Conservation (phyloP, 2,888 invertebrate genomes). For the Eustalomyia histrio region DNA sequence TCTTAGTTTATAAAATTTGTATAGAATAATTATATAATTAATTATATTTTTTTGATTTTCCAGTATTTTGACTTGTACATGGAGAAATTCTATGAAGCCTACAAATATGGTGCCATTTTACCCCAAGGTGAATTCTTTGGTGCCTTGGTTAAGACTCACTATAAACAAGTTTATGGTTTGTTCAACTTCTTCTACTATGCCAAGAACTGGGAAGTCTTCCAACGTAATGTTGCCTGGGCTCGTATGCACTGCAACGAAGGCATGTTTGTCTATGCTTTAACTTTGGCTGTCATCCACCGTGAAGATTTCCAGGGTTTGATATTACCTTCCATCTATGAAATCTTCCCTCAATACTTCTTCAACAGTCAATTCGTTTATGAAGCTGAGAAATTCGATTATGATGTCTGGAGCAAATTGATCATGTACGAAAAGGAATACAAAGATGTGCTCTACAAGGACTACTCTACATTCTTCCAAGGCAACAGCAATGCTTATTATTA, state of each 20-base stretch:
- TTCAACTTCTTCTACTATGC: constrained; percentile 85
- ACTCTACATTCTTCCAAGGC: constrained; percentile 61
- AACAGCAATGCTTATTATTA: constrained; percentile 55
- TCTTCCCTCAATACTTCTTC: constrained; percentile 85
- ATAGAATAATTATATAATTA: no score
- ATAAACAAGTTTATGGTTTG: constrained; percentile 81
- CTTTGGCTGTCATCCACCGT: constrained; percentile 83
- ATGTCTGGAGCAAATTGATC: constrained; percentile 77
- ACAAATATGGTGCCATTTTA: constrained; percentile 78
- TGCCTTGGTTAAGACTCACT: constrained; percentile 79
- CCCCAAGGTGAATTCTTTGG: constrained; percentile 81
- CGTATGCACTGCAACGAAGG: constrained; percentile 85
- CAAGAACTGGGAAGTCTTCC: constrained; percentile 85
- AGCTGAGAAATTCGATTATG: constrained; percentile 82
- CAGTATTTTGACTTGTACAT: constrained; percentile 66
- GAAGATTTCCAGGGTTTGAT: constrained; percentile 83
- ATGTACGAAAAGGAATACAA: constrained; percentile 70
- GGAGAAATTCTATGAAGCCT: constrained; percentile 67
- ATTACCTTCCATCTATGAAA: constrained; percentile 85
- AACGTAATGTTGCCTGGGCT: constrained; percentile 84
- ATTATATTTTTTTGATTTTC: constrained; percentile 76
- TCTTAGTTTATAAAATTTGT: background rate
- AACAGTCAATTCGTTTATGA: constrained; percentile 84
- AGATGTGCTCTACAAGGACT: constrained; percentile 72
- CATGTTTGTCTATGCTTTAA: constrained; percentile 84